Percentiles rank a stretch among this genome's conserved stretches.
Evolutionary conservation across 1,140 invertebrate species (phyloP).

Genomic region (Charaxes varanes): DNA sequence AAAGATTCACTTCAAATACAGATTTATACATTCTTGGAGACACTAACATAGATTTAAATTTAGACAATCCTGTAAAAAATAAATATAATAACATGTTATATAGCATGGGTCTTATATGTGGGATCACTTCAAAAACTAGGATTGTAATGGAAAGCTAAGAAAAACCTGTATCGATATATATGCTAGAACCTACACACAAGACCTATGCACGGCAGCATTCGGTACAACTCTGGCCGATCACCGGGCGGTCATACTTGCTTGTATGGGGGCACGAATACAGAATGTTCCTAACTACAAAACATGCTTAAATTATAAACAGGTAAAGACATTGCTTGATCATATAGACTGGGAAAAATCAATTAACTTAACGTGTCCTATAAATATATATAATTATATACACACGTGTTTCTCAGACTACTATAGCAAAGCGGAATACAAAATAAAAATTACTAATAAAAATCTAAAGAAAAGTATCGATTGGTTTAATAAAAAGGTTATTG

Average conservation of each 20-base stretch:
- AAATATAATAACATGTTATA: constrained; percentile 12
- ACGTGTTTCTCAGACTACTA: constrained; percentile 13
- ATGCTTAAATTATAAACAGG: no score
- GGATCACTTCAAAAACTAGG: constrained; percentile 19
- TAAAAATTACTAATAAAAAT: constrained; percentile 13
- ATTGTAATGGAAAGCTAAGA: no score
- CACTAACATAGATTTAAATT: constrained; percentile 3
- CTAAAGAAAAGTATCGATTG: constrained; percentile 5
- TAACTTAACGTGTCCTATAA: no score
- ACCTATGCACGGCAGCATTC: no score
- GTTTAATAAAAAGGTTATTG: constrained; percentile 12
- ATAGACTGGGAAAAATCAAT: no score
- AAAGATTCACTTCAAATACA: no score
- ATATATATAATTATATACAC: no score
- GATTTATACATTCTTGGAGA: constrained; percentile 8
- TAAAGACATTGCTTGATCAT: no score
- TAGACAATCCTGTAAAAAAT: constrained; percentile 10
- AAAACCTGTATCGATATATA: constrained; percentile 16
- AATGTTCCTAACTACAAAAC: no score
- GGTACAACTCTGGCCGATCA: no score
- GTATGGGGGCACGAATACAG: no score
- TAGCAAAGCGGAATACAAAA: constrained; percentile 9
- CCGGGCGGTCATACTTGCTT: no score
- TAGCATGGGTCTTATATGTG: constrained; percentile 15
- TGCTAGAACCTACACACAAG: constrained; percentile 13